Evolutionary conservation across 2,113 vertebrate species (phyloP).

Genomic region (Corythoichthys intestinalis): DNA sequence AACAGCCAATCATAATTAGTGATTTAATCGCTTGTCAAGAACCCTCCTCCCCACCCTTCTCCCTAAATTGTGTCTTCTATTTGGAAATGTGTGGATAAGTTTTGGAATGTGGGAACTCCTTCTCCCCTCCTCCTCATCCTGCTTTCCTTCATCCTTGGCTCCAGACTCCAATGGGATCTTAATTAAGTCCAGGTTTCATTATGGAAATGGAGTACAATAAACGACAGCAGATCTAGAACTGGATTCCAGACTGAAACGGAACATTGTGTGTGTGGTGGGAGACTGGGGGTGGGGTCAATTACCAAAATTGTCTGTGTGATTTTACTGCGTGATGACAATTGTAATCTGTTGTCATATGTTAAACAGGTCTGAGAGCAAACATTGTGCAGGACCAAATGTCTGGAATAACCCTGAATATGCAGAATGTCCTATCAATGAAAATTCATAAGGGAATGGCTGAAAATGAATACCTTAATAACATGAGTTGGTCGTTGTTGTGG

Average conservation of each 20-base stretch:
- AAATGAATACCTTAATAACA: slow-evolving; percentile 60
- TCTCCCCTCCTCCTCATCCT: slow-evolving; percentile 45
- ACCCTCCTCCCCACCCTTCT: slow-evolving; percentile 48
- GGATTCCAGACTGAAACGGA: slow-evolving; percentile 52
- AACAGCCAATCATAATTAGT: slow-evolving; percentile 75
- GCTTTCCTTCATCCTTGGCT: slow-evolving; percentile 64
- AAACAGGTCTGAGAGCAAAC: slow-evolving; percentile 14
- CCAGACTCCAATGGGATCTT: slow-evolving; percentile 74
- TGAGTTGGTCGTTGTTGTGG: slow-evolving; percentile 60
- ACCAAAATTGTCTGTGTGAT: slow-evolving; percentile 34
- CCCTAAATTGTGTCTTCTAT: slow-evolving; percentile 59
- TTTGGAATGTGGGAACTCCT: slow-evolving; percentile 56
- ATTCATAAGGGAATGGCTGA: slow-evolving; percentile 53
- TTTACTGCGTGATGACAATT: slow-evolving; percentile 22
- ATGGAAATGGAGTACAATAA: slow-evolving; percentile 74
- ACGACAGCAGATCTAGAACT: slow-evolving; percentile 67
- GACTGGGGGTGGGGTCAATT: slow-evolving; percentile 44
- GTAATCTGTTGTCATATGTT: slow-evolving; percentile 34
- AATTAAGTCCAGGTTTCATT: slow-evolving; percentile 73
- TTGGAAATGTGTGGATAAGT: slow-evolving; percentile 68
- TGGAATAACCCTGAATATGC: slow-evolving; percentile 47
- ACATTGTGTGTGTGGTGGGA: slow-evolving; percentile 41
- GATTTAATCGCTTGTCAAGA: slow-evolving; percentile 73
- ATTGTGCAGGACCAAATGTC: slow-evolving; percentile 31
- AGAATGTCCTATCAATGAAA: slow-evolving; percentile 48